phyloP scores from a whole-genome alignment of 2,113 vertebrate genomes.

The western clawed frog (Xenopus tropicalis) region DNA sequence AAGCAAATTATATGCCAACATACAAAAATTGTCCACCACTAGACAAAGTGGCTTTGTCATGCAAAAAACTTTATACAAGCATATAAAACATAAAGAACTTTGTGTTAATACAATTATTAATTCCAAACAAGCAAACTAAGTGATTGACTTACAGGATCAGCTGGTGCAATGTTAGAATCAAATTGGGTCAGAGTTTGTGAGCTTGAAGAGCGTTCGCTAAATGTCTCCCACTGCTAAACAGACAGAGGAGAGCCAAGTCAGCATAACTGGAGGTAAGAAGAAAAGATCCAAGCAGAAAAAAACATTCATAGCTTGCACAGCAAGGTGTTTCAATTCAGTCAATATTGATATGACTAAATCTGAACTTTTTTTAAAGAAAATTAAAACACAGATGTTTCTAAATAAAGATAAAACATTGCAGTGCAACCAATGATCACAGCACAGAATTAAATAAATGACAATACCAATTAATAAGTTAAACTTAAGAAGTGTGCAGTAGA shows the following conservation, averaged over 20 bases:
- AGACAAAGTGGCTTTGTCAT: constrained; percentile 65
- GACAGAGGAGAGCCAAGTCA: constrained; percentile 95
- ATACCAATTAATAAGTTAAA: too few relatives aligned
- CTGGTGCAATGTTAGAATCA: constrained; percentile 99
- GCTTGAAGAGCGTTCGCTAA: constrained; percentile 99
- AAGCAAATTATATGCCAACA: too few relatives aligned
- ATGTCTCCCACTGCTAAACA: constrained; percentile 99
- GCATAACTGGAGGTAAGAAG: constrained; percentile 66
- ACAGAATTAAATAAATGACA: too few relatives aligned
- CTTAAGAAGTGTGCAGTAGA: too few relatives aligned
- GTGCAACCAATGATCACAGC: too few relatives aligned
- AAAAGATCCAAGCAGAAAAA: constrained; percentile 58
- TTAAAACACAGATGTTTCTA: too few relatives aligned
- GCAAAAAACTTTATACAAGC: constrained; percentile 57
- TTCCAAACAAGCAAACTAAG: constrained; percentile 93
- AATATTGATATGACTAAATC: constrained; percentile 6
- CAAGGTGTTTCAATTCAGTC: constrained; percentile 48
- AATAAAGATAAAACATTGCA: too few relatives aligned
- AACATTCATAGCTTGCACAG: constrained; percentile 59
- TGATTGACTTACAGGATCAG: constrained; percentile 99
- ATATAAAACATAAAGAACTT: constrained; percentile 65
- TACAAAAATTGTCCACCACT: constrained; percentile 4
- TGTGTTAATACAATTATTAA: constrained; percentile 94
- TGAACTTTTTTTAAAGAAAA: neutral
- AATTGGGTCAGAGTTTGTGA: constrained; percentile 99